phyloP scores from a whole-genome alignment of 2,888 invertebrate genomes.

The Scaptomyza polygonia region DNA sequence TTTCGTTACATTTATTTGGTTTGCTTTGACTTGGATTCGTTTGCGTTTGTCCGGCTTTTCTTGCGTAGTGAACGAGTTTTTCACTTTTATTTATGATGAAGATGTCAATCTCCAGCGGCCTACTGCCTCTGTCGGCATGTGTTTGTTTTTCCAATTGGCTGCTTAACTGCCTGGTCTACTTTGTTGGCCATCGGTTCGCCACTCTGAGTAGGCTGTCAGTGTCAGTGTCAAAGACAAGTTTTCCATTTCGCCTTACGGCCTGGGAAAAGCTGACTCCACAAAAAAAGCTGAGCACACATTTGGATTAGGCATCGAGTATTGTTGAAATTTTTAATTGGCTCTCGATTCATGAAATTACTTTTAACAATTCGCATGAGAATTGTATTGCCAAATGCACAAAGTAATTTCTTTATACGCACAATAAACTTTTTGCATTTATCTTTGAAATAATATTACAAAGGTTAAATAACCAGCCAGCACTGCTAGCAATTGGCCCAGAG shows the following conservation, averaged over 20 bases:
- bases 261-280: slow-evolving; percentile 59
- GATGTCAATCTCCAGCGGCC: slow-evolving; percentile 77
- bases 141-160: slow-evolving; percentile 73
- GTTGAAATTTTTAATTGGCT: slow-evolving; percentile 52
- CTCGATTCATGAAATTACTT: slow-evolving; percentile 27
- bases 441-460: no score
- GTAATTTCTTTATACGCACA: no score
- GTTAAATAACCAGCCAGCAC: no score
- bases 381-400: no score
- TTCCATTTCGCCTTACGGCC: slow-evolving; percentile 44
- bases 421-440: no score
- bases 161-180: slow-evolving; percentile 20
- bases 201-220: slow-evolving; percentile 62
- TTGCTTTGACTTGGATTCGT: slow-evolving; percentile 23
- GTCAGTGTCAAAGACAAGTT: slow-evolving; percentile 63
- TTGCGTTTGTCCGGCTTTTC: slow-evolving; percentile 43
- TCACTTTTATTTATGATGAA: slow-evolving; percentile 83
- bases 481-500: no score
- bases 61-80: slow-evolving; percentile 56
- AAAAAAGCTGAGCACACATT: slow-evolving; percentile 39
- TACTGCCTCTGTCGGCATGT: slow-evolving; percentile 63
- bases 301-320: slow-evolving; percentile 32
- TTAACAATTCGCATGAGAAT: not conserved
- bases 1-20: slow-evolving; percentile 35
- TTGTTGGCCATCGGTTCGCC: slow-evolving; percentile 30